Percentiles rank a stretch among this genome's conserved stretches.
phyloP scores from a whole-genome alignment of 1,140 invertebrate species.

The Drosophila fuyamai region DNA sequence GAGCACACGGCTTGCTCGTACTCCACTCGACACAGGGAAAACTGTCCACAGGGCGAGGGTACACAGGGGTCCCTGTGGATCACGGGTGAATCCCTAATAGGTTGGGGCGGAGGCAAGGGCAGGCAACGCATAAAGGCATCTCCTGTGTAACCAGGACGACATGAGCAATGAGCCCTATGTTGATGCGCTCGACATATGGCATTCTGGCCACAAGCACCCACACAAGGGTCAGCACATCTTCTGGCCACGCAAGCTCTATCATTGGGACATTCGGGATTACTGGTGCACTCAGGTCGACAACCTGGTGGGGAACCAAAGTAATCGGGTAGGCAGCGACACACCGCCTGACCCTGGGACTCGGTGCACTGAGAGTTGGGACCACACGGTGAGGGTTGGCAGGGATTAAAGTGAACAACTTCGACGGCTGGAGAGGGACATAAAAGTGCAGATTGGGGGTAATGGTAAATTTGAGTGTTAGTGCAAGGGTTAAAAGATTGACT shows the following conservation, averaged over 20 bases:
- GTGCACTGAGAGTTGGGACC: slow-evolving; percentile 90
- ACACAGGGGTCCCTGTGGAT: slow-evolving; percentile 87
- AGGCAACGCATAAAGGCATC: slow-evolving; percentile 90
- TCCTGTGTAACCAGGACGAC: slow-evolving; percentile 91
- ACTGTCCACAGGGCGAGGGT: slow-evolving; percentile 92
- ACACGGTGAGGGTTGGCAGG: slow-evolving; percentile 89
- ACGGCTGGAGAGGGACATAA: slow-evolving; percentile 55
- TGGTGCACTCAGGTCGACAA: slow-evolving; percentile 93
- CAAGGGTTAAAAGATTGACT: slow-evolving; percentile 52
- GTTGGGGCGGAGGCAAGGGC: slow-evolving; percentile 79
- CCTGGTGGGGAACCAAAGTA: slow-evolving; percentile 90
- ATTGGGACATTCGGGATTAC: slow-evolving; percentile 92
- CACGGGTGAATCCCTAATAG: slow-evolving; percentile 86
- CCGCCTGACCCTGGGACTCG: slow-evolving; percentile 86
- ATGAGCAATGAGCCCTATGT: slow-evolving; percentile 92
- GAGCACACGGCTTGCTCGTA: slow-evolving; percentile 88
- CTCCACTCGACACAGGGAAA: slow-evolving; percentile 85
- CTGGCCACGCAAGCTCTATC: slow-evolving; percentile 92
- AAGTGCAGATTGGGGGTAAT: slow-evolving; percentile 31
- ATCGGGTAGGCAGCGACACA: slow-evolving; percentile 89
- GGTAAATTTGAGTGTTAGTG: slow-evolving; percentile 72
- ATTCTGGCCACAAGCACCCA: slow-evolving; percentile 92
- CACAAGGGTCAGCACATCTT: slow-evolving; percentile 92
- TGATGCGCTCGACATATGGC: slow-evolving; percentile 92
- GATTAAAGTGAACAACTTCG: slow-evolving; percentile 84